A percentile compares a stretch with the other conserved stretches of the same genome.
phyloP scores from a whole-genome alignment of 2,888 invertebrate species.

The Rhingia rostrata region DNA sequence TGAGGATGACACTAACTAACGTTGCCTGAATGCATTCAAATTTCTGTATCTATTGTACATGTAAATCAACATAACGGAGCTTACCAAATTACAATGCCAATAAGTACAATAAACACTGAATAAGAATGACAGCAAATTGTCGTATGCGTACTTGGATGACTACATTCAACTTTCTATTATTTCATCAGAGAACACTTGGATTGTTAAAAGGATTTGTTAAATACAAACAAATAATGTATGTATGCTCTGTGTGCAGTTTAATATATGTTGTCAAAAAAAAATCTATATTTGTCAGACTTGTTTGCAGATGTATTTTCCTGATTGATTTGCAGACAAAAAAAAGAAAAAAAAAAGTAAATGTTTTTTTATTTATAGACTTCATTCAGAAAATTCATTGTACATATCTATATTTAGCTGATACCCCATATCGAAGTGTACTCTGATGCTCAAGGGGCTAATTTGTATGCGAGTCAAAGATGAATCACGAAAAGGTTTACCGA shows the following conservation, averaged over 20 bases:
- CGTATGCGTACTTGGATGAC: conserved; percentile 7
- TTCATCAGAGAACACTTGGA: neutral
- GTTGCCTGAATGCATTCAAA: neutral
- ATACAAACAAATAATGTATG: neutral
- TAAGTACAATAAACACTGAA: neutral
- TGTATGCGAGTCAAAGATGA: conserved; percentile 9
- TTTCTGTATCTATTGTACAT: neutral
- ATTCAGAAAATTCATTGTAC: neutral
- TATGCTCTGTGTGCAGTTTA: neutral
- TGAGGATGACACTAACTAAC: neutral
- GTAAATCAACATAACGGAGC: neutral
- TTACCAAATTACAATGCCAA: conserved; percentile 9
- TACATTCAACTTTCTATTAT: conserved; percentile 1
- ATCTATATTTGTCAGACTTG: too few species aligned
- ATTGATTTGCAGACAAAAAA: conserved; percentile 27
- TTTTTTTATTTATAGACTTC: neutral
- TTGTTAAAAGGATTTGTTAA: neutral
- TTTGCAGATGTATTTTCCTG: conserved; percentile 33
- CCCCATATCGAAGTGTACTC: neutral
- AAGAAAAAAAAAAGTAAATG: neutral
- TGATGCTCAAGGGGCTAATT: conserved; percentile 18
- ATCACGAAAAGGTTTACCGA: neutral
- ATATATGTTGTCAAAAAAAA: neutral
- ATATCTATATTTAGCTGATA: neutral
- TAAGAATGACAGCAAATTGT: conserved; percentile 1